Evolutionary conservation across 2,113 vertebrate genomes (phyloP), one percentile per base, ranked within the genome.

Genomic region (Prionailurus bengalensis): DNA sequence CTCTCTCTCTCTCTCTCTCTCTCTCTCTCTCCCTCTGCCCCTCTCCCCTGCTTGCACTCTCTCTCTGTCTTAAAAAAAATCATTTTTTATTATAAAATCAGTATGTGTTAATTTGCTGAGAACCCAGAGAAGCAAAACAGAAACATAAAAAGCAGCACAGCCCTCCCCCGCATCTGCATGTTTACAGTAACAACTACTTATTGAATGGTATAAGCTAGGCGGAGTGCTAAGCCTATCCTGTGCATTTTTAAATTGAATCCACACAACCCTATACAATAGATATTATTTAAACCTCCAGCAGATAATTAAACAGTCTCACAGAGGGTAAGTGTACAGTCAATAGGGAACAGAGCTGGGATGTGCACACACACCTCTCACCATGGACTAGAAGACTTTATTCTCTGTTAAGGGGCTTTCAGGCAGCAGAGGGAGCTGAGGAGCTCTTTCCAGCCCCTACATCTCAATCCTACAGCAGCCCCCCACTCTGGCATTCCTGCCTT

Each of bases 41-140:
- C 58, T 61, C 58, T 61, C 58, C 19, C 58, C 58, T 61, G 58
- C 58, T 25, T 21, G 58, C 58, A 23, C 58, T 61, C 58, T 61
- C 58, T 61, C 58, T 61, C 8, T 45, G 7, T 61, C 58, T 61
- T 9, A 61, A 61, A 25, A 68, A 94, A 94, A 84, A 73, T 19
- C 9, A 21, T n/a, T 1, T 55, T 91, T 42, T 19, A 82, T 58
- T 84, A 61, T 5, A 80, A 81, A 89, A 92, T 33, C 79, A 89
- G 68, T 68, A 27, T 9, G 14, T 76, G 45, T 76, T 85, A 89
- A 93, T 73, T 95, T 93, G 68, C 68, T 93, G 48, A 96, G 95
- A 78, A 79, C 61, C 33, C 15, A 96, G 25, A 95, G 27, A 70
- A 85, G 78, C 23, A 94, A 76, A 86, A 93, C 36, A 29, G 92